Percentiles rank a stretch among this genome's conserved stretches.
These are phyloP conservation scores for Urocolius indicus DNA, from an alignment of 2,113 vertebrate species.

Conservation along the genomic window DNA sequence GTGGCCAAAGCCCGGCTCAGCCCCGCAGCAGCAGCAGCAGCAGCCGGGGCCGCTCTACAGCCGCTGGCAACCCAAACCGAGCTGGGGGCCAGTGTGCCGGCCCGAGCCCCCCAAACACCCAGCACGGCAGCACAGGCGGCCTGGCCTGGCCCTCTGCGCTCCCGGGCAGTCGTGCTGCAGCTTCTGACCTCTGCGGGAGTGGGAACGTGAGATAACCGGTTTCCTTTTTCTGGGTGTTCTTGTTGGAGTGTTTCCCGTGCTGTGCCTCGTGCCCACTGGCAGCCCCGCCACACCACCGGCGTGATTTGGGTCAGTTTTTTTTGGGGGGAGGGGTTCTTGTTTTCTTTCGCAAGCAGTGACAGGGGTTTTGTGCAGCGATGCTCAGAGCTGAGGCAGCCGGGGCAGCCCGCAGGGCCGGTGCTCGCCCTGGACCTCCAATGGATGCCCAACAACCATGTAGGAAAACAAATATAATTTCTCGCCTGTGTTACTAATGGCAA, in stretches of 20 bases:
- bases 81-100: not conserved
- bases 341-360: not conserved
- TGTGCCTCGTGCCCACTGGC: rapidly evolving
- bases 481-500: constrained; percentile 42
- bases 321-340: not conserved
- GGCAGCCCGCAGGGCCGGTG: rapidly evolving
- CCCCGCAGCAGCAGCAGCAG: not conserved
- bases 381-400: not conserved
- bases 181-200: not conserved
- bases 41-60: not conserved
- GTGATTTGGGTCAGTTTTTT: not conserved
- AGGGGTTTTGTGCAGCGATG: not conserved
- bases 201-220: not conserved
- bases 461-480: constrained; percentile 24
- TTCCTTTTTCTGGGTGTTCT: not conserved
- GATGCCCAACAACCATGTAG: not conserved
- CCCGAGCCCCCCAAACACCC: not conserved
- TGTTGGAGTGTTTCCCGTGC: not conserved
- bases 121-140: not conserved
- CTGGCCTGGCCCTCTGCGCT: not conserved
- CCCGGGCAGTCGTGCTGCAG: not conserved
- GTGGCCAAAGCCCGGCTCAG: constrained; percentile 62
- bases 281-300: rapidly evolving
- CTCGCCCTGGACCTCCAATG: not conserved
- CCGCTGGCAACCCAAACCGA: not conserved